A percentile compares a stretch with the other conserved stretches of the same genome.
These are phyloP conservation scores for Uloborus diversus DNA, from an alignment of 1,140 invertebrate species.

Conservation along the genomic window DNA sequence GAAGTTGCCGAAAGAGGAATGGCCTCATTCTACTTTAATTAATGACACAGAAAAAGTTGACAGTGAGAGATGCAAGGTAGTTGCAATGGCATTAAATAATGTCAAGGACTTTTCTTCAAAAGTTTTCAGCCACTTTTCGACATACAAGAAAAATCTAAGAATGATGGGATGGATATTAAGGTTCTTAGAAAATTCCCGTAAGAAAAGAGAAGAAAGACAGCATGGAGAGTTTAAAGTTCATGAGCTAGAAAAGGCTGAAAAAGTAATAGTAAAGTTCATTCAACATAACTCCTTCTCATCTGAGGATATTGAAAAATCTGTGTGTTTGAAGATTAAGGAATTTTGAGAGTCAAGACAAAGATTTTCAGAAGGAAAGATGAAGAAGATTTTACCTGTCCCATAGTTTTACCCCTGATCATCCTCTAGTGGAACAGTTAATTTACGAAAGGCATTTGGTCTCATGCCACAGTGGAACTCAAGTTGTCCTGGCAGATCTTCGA, in stretches of 20 bases:
- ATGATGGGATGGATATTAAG: background rate
- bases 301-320: too few relatives aligned
- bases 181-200: background rate
- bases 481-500: too few relatives aligned
- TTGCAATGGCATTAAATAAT: background rate
- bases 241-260: slow-evolving; percentile 4
- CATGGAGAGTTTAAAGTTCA: background rate
- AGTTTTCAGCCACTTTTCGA: background rate
- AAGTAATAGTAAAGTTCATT: background rate
- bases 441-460: too few relatives aligned
- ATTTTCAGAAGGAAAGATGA: too few relatives aligned
- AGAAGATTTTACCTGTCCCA: too few relatives aligned
- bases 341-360: too few relatives aligned
- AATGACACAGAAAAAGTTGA: background rate
- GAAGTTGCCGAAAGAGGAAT: background rate
- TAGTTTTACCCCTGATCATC: too few relatives aligned
- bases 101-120: background rate
- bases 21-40: background rate
- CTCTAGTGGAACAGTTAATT: too few relatives aligned
- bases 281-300: background rate
- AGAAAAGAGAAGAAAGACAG: background rate
- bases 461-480: too few relatives aligned
- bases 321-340: background rate
- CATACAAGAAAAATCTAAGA: background rate
- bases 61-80: background rate